Conservation (phyloP, 2,113 vertebrate genomes). For the Xiphias gladius region DNA sequence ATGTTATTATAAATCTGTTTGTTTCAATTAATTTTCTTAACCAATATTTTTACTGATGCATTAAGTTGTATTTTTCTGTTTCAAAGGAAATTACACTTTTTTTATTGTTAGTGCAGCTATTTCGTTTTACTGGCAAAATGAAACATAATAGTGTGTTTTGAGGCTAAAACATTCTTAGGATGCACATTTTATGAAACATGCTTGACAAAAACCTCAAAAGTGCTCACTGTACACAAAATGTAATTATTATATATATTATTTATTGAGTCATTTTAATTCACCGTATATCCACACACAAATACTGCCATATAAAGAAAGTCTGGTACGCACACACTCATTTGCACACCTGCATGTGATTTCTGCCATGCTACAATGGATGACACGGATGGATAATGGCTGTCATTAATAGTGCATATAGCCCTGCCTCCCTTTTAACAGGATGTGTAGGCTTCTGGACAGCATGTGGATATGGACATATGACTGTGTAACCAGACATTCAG, state of each 20-base stretch:
- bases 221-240: neutral
- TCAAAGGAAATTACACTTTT: too few relatives aligned
- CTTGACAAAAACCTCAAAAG: neutral
- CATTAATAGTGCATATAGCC: neutral
- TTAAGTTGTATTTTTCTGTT: too few relatives aligned
- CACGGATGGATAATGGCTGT: slow-evolving; percentile 4
- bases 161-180: neutral
- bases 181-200: neutral
- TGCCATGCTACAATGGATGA: neutral
- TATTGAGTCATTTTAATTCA: neutral
- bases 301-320: neutral
- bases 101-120: too few relatives aligned
- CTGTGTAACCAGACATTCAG: neutral
- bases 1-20: neutral
- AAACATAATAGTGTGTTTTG: too few relatives aligned
- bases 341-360: neutral
- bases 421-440: neutral
- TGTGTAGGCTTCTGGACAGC: neutral
- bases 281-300: neutral
- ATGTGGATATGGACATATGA: neutral
- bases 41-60: too few relatives aligned
- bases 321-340: neutral
- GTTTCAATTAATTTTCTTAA: too few relatives aligned
- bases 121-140: too few relatives aligned
- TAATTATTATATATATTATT: too few relatives aligned